Base-by-base conservation (phyloP, 1,140 invertebrate genomes). In the Tachypleus tridentatus region DNA sequence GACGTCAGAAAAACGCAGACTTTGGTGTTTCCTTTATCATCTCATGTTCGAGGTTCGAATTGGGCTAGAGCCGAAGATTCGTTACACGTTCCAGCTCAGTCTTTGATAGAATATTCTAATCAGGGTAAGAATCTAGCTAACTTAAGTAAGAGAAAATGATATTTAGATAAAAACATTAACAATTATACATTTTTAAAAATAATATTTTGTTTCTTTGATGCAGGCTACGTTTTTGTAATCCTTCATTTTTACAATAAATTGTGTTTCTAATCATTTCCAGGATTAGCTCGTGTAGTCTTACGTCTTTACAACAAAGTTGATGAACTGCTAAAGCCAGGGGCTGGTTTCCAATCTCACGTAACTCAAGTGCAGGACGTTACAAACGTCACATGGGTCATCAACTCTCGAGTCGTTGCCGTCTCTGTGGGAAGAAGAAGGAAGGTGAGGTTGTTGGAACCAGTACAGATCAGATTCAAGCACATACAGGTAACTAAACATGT, bases 341-440 rank as follows among this genome's bases (percentile, higher is more conserved):
- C 64, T 5, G 57, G 9, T 11, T 50, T 11, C 47, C 77, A 58
- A 11, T 51, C 58, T 11, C 48, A 58, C 47, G 47, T 49, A 51
- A 6, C 59, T 11, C 48, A 54, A 5, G 54, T 61, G 52, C 50
- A 57, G 11, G 50, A 49, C 6, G 11, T 59, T 61, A 51, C 64
- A 63, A 69, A 74, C 61, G 60, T 64, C 5, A 71, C 73, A n/a
- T 81, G 82, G 67, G 81, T 90, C 58, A 79, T 95, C 60, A 93
- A 92, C 76, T 91, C 88, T 63, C 88, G 89, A 81, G 87, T 97
- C 11, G 90, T 97, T 73, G 94, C 92, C 49, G 93, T 92, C 3
- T 93, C 92, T 64, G 78, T 94, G 58, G 90, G 89, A 51, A 89
- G 87, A 0, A 81, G 87, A 6, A 89, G 92, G 74, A 88, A 91